Conservation (phyloP, 2,113 vertebrate genomes). For the Neopipo cinnamomea region DNA sequence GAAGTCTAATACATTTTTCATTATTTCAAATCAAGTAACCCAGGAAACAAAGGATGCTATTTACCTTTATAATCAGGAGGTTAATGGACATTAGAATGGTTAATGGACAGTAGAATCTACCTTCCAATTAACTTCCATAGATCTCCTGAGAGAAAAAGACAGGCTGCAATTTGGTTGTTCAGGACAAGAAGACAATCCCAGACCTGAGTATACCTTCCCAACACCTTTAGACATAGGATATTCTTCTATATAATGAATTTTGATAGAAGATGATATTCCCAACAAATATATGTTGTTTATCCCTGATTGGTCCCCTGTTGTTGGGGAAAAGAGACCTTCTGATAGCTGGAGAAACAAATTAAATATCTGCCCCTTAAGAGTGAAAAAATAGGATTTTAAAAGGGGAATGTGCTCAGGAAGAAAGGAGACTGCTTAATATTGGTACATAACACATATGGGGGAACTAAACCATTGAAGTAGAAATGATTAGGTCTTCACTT, state of each 20-base stretch:
- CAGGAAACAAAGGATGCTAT: background rate
- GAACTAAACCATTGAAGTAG: background rate
- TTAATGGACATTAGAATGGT: background rate
- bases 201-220: background rate
- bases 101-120: background rate
- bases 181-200: background rate
- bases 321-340: background rate
- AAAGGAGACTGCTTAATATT: background rate
- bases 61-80: background rate
- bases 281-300: background rate
- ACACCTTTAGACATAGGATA: background rate
- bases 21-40: background rate
- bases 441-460: fast-evolving
- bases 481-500: background rate
- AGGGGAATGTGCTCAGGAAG: background rate
- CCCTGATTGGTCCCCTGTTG: background rate
- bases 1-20: background rate
- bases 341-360: background rate
- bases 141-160: background rate
- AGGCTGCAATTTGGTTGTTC: background rate
- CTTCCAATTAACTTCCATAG: background rate
- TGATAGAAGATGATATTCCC: background rate
- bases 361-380: background rate
- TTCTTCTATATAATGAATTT: background rate
- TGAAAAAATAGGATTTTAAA: background rate